A percentile compares a stretch with the other conserved stretches of the same genome.
These are phyloP conservation scores for Mustelus asterias DNA, from an alignment of 2,113 vertebrate species.

Conservation along the genomic window DNA sequence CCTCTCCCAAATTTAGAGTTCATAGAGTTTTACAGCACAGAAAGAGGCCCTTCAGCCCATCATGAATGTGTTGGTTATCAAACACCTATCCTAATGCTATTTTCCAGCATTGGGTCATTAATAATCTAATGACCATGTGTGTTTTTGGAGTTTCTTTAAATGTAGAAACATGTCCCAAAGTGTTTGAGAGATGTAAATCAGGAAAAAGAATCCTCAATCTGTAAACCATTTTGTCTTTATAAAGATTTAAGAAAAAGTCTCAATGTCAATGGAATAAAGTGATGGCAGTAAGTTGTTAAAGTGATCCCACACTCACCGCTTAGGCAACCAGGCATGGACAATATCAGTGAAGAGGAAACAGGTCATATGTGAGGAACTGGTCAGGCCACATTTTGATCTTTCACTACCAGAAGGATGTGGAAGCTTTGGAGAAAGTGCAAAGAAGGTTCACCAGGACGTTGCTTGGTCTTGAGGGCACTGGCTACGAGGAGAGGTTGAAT, in stretches of 20 bases:
- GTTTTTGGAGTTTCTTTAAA: neutral
- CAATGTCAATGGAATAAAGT: neutral
- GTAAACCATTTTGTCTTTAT: neutral
- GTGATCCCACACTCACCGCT: neutral
- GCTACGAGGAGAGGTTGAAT: too few species aligned
- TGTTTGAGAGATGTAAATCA: neutral
- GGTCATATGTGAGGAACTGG: neutral
- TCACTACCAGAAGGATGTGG: too few species aligned
- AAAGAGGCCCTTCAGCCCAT: too few species aligned
- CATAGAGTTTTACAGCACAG: too few species aligned
- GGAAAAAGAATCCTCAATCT: neutral
- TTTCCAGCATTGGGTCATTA: too few species aligned
- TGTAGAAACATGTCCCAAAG: neutral
- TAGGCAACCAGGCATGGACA: neutral
- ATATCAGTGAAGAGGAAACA: neutral
- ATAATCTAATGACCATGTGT: neutral
- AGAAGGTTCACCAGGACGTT: too few species aligned
- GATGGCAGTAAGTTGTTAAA: neutral
- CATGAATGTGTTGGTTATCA: too few species aligned
- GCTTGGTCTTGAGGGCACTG: too few species aligned
- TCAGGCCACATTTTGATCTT: too few species aligned
- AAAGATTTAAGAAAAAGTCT: neutral
- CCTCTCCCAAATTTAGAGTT: too few species aligned
- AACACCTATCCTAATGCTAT: too few species aligned
- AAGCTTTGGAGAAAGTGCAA: too few species aligned